Evolutionary conservation across 2,888 invertebrate genomes (phyloP).

Genomic region (Zygogramma bicolorata): DNA sequence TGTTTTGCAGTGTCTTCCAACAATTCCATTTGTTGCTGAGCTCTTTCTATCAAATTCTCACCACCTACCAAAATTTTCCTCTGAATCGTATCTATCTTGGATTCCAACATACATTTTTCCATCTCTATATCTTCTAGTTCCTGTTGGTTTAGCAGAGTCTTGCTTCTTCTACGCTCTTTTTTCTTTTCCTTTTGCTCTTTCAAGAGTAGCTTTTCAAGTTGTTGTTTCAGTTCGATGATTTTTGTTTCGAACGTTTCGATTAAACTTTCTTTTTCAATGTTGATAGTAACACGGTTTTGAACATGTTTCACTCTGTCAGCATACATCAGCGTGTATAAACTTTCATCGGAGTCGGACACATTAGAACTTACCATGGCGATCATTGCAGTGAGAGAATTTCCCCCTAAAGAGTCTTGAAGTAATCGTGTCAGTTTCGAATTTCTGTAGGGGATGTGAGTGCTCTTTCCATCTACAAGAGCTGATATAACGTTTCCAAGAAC

Average conservation of each 20-base stretch:
- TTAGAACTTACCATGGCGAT: conserved; percentile 95
- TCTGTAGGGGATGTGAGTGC: conserved; percentile 94
- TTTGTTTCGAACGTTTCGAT: conserved; percentile 90
- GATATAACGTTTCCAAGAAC: conserved; percentile 97
- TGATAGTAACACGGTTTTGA: conserved; percentile 91
- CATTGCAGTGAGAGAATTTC: conserved; percentile 93
- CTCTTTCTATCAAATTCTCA: conserved; percentile 95
- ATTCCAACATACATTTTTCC: conserved; percentile 69
- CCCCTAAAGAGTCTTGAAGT: conserved; percentile 94
- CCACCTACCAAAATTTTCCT: conserved; percentile 96
- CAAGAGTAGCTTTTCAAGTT: conserved; percentile 77
- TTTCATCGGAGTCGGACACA: conserved; percentile 93
- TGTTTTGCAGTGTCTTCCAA: conserved; percentile 87
- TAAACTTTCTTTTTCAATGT: conserved; percentile 90
- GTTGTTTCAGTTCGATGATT: conserved; percentile 74
- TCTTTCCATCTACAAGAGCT: conserved; percentile 94
- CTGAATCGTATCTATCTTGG: conserved; percentile 77
- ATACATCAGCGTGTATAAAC: conserved; percentile 93
- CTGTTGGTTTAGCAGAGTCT: conserved; percentile 49
- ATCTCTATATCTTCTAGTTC: conserved; percentile 69
- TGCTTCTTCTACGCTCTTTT: conserved; percentile 68
- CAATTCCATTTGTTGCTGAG: conserved; percentile 87
- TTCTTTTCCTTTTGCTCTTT: conserved; percentile 70
- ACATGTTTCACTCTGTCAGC: conserved; percentile 97
- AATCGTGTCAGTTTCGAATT: conserved; percentile 96